Percentiles rank a stretch among this genome's conserved stretches.
Evolutionary conservation across 1,140 invertebrate species (phyloP).

Genomic region (Cylas formicarius): DNA sequence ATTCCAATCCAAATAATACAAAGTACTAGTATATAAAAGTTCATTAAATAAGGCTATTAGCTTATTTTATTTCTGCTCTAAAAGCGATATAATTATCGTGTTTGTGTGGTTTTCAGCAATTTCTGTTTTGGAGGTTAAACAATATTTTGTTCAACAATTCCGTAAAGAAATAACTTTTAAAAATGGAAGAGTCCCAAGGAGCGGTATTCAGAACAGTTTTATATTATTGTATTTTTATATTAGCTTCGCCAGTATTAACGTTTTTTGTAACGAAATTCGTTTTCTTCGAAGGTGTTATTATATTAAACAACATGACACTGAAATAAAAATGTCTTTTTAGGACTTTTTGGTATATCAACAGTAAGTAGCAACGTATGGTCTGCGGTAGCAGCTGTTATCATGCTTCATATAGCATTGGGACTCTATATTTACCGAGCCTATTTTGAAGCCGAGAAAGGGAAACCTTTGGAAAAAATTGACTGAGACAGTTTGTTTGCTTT

Average conservation of each 20-base stretch:
- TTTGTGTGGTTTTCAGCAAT: no score
- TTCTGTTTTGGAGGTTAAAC: no score
- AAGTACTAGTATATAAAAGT: no score
- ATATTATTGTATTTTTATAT: conserved; percentile 55
- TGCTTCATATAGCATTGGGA: conserved; percentile 65
- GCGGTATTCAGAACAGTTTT: conserved; percentile 56
- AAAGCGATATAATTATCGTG: no score
- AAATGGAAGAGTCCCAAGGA: conserved; percentile 20
- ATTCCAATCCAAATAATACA: no score
- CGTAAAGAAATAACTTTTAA: no score
- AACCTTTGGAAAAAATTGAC: conserved; percentile 34
- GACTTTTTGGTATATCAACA: conserved; percentile 48
- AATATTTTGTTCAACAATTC: no score
- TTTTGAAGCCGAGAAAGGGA: conserved; percentile 44
- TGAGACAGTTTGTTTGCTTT: conserved; percentile 12
- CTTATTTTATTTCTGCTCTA: no score
- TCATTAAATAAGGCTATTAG: no score
- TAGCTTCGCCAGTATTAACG: conserved; percentile 53
- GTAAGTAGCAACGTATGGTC: conserved; percentile 66
- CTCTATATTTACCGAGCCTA: conserved; percentile 71
- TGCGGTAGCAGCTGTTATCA: conserved; percentile 60
- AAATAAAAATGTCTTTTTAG: conserved; percentile 37
- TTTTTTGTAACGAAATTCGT: conserved; percentile 53
- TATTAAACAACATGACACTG: conserved; percentile 25
- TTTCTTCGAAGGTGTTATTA: conserved; percentile 54